These are phyloP conservation scores for Pterostichus madidus DNA, from an alignment of 2,888 invertebrate species.

Conservation along the genomic window DNA sequence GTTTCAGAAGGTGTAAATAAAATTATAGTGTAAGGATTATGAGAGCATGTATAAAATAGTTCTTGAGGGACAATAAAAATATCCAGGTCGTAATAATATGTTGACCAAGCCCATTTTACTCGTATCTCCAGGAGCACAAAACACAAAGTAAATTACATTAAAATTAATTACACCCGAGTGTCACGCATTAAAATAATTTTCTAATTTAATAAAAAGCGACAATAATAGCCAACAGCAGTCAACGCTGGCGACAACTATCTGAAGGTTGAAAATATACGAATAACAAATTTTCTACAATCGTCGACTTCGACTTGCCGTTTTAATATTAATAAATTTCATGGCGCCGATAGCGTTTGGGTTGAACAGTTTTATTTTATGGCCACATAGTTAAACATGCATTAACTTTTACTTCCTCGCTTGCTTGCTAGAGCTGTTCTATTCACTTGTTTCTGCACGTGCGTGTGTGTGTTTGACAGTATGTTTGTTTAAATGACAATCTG, in stretches of 20 bases:
- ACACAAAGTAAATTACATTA: constrained; percentile 50
- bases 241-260: constrained; percentile 21
- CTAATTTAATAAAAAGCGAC: constrained; percentile 51
- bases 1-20: neutral
- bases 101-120: constrained; percentile 22
- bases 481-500: constrained; percentile 24
- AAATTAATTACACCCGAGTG: constrained; percentile 49
- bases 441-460: constrained; percentile 40
- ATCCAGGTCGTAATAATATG: neutral
- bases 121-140: constrained; percentile 25
- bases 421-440: constrained; percentile 4
- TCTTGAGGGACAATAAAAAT: constrained; percentile 20
- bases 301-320: constrained; percentile 34
- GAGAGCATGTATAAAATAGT: neutral
- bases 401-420: constrained; percentile 60
- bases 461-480: constrained; percentile 29
- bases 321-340: constrained; percentile 62
- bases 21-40: constrained; percentile 3
- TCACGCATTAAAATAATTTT: constrained; percentile 50
- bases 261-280: constrained; percentile 59
- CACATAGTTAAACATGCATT: constrained; percentile 62
- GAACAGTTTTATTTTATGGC: constrained; percentile 63
- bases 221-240: constrained; percentile 9
- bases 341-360: constrained; percentile 57
- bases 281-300: constrained; percentile 56